These are phyloP conservation scores for Onychomys torridus DNA, from an alignment of 2,797 vertebrate genomes.

Conservation along the genomic window DNA sequence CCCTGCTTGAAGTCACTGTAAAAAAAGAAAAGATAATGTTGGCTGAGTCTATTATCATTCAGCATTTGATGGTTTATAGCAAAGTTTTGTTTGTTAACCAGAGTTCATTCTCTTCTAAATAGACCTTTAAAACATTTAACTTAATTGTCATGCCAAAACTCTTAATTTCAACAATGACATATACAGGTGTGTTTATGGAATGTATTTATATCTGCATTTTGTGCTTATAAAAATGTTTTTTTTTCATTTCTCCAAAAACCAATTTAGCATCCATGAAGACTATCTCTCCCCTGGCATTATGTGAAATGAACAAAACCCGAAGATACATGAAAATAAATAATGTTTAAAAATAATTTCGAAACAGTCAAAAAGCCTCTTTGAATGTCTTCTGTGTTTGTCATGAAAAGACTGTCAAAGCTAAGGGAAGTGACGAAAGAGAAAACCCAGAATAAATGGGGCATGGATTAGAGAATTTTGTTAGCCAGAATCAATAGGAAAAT, in stretches of 20 bases:
- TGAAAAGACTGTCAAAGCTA: neutral
- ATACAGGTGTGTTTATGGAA: neutral
- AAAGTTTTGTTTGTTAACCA: neutral
- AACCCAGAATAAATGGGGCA: neutral
- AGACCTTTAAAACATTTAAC: neutral
- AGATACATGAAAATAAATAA: neutral
- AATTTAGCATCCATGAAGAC: neutral
- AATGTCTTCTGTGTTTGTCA: neutral
- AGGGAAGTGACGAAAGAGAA: neutral
- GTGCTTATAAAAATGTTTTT: neutral
- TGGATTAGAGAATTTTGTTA: neutral
- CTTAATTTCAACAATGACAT: slow-evolving; percentile 18
- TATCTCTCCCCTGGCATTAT: neutral
- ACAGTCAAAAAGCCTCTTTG: neutral
- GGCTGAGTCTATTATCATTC: neutral
- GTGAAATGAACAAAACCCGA: neutral
- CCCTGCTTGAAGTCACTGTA: neutral
- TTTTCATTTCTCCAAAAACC: neutral
- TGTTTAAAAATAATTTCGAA: slow-evolving; percentile 8
- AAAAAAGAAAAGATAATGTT: neutral
- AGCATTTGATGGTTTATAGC: neutral
- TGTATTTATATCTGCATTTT: neutral
- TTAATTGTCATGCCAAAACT: neutral
- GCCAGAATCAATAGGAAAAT: neutral
- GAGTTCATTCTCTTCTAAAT: neutral